These are phyloP conservation scores for Moxostoma hubbsi DNA, from an alignment of 2,797 vertebrate genomes.

Conservation along the genomic window DNA sequence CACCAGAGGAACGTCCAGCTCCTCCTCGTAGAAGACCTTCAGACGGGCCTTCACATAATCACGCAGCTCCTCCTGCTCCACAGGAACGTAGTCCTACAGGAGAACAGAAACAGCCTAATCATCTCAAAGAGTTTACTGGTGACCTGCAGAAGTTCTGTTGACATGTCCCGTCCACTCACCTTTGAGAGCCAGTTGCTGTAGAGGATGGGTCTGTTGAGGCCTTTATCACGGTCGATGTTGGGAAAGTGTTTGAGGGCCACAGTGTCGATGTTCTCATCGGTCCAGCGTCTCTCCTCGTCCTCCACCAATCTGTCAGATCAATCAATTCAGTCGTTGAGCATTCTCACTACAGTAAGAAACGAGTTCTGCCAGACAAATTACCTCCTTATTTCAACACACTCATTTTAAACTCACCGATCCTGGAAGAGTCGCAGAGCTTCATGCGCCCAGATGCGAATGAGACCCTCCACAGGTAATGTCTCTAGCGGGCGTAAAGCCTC, in stretches of 20 bases:
- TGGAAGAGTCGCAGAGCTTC: slow-evolving; percentile 98
- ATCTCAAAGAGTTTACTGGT: background rate
- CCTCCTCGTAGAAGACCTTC: slow-evolving; percentile 98
- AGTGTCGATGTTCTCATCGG: slow-evolving; percentile 95
- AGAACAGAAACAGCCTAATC: background rate
- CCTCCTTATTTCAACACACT: background rate
- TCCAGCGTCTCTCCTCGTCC: slow-evolving; percentile 97
- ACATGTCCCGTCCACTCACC: slow-evolving; percentile 69
- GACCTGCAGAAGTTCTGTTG: background rate
- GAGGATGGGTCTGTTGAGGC: slow-evolving; percentile 91
- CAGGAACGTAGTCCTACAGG: slow-evolving; percentile 94
- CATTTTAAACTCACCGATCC: slow-evolving; percentile 82
- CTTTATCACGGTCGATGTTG: slow-evolving; percentile 95
- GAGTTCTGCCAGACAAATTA: too few relatives aligned
- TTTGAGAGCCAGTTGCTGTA: slow-evolving; percentile 99
- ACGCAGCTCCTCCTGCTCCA: slow-evolving; percentile 96
- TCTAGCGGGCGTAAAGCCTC: slow-evolving; percentile 94
- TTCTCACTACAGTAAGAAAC: background rate
- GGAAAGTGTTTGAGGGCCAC: slow-evolving; percentile 98
- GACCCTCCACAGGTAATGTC: slow-evolving; percentile 94
- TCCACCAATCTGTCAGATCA: slow-evolving; percentile 86
- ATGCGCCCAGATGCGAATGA: slow-evolving; percentile 98
- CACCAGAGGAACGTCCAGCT: slow-evolving; percentile 95
- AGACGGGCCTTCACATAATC: slow-evolving; percentile 98
- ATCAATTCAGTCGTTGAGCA: background rate